Evolutionary conservation across 2,888 invertebrate genomes (phyloP), one percentile per base, ranked within the genome.

Genomic region (Tetanocera ferruginea): DNA sequence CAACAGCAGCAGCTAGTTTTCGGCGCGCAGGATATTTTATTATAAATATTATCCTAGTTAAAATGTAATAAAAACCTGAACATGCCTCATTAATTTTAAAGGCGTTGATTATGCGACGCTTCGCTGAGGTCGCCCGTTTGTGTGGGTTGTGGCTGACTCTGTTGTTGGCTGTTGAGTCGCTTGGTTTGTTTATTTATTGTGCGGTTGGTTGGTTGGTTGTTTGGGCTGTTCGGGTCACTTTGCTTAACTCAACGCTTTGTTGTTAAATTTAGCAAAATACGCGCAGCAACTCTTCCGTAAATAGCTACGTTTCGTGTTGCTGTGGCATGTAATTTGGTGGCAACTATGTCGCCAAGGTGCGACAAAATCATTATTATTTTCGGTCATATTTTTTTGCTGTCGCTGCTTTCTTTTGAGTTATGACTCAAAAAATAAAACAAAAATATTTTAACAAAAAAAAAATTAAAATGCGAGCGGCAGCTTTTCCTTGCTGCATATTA

Each of bases 51-150:
- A 86, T 85, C 86, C 88, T 86, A 88, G 89, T 89, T 89, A 88
- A 89, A 89, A 88, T 87, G 89, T 88, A 86, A 89, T 89, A 89
- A 89, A 88, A 89, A 85, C 85, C 88, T 83, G 86, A 89, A 86
- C 87, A 89, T 87, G 89, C 84, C 87, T 88, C 89, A 88, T 89
- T 89, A 89, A 88, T 89, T 88, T 87, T 84, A 80, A 80, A 82
- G 83, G 83, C 83, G 83, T 83, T 83, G 83, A 83, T 83, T 83
- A 80, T 80, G 80, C 78, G 79, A 64, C 57, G 66, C 57, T 64
- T 71, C 31, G 25, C 2, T 31, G 31, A 49, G 55, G 17, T 17
- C 57, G 23, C 9, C 19, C 19, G 25, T 11, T 31, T 49, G 52
- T 28, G 52, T 51, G 52, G 31, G 71, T 17, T 71, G 25, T 19